phyloP scores from a whole-genome alignment of 2,797 vertebrate genomes.

The Gambusia yucatana region DNA sequence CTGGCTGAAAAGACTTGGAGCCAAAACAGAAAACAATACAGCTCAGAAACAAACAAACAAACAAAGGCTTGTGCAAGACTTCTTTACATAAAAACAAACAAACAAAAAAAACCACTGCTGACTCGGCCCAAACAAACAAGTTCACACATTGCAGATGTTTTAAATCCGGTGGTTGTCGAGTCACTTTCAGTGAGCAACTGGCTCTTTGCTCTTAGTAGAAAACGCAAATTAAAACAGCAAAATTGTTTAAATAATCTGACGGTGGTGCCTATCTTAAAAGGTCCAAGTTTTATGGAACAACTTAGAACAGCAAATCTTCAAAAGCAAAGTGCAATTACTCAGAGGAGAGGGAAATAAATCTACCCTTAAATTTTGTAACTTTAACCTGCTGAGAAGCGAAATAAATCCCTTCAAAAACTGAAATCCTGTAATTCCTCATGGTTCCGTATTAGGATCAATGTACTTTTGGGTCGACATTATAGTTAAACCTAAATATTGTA shows the following conservation, averaged over 20 bases:
- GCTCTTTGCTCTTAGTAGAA: background rate
- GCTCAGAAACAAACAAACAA: constrained; percentile 8
- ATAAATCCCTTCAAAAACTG: background rate
- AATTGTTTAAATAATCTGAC: background rate
- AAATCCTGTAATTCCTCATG: background rate
- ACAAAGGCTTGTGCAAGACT: background rate
- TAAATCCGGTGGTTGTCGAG: background rate
- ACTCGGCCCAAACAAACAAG: background rate
- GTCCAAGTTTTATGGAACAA: background rate
- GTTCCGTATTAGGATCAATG: background rate
- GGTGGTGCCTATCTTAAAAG: background rate
- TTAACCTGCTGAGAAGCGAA: no score
- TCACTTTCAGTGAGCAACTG: background rate
- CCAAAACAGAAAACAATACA: constrained; percentile 18
- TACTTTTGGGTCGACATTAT: background rate
- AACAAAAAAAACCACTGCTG: background rate
- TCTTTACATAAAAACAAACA: background rate
- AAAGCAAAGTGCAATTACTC: background rate
- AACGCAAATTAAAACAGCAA: background rate
- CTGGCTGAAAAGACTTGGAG: constrained; percentile 88
- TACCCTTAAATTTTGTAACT: background rate
- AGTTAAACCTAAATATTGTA: background rate
- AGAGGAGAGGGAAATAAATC: background rate
- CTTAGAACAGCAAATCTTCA: background rate
- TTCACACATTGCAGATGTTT: background rate